Conservation (phyloP, 2,113 vertebrate genomes). For the Entomyzon cyanotis region DNA sequence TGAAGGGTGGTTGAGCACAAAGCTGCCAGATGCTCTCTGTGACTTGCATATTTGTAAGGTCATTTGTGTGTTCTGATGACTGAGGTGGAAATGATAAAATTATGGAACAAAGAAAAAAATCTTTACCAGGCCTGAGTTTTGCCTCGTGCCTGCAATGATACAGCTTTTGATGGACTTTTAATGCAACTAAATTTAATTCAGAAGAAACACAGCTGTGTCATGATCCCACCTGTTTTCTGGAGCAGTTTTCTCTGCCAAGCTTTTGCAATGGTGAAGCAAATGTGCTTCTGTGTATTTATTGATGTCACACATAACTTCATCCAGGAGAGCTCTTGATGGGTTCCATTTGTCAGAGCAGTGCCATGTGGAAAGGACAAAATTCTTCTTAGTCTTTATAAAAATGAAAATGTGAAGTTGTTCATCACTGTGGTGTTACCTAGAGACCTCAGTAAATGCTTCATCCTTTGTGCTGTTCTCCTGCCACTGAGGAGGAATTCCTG, state of each 20-base stretch:
- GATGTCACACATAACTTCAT: not conserved
- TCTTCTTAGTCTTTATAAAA: not conserved
- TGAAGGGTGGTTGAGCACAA: slow-evolving; percentile 2
- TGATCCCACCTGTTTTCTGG: not conserved
- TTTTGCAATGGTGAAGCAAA: not conserved
- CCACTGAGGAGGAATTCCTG: not conserved
- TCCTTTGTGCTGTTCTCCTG: not conserved
- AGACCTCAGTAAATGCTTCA: not conserved
- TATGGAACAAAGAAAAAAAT: not conserved
- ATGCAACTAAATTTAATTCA: not conserved
- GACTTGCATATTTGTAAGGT: slow-evolving; percentile 16
- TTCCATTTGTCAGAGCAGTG: not conserved
- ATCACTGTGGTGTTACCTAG: not conserved
- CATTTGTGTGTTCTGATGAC: not conserved
- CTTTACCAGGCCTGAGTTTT: not conserved
- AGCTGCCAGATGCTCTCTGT: slow-evolving; percentile 43
- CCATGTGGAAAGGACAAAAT: not conserved
- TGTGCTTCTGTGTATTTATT: not conserved
- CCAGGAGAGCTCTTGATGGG: not conserved
- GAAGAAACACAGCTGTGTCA: not conserved
- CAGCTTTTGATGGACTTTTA: not conserved
- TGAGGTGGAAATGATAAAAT: not conserved
- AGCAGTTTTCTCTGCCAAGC: not conserved
- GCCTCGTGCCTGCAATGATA: not conserved
- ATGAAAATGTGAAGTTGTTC: not conserved